These are phyloP conservation scores for Steinernema scapterisci DNA, from an alignment of 2,888 invertebrate genomes.

Conservation along the genomic window DNA sequence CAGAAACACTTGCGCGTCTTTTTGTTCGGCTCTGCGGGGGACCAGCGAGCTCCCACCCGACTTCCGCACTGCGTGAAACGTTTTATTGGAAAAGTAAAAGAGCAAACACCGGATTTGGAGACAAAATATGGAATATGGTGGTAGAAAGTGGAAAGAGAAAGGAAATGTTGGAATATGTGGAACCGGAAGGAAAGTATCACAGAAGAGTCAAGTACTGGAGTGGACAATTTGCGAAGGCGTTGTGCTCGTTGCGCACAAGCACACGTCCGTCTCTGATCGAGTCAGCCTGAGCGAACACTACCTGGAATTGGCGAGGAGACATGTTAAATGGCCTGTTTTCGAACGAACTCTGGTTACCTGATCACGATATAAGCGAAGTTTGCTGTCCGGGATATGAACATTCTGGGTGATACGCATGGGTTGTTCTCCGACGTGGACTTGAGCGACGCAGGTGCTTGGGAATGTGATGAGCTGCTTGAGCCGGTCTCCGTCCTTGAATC, in stretches of 20 bases:
- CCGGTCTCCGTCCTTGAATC: slow-evolving; percentile 54
- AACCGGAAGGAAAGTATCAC: slow-evolving; percentile 39
- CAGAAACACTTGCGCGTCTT: no score
- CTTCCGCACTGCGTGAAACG: not conserved
- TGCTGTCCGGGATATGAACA: slow-evolving; percentile 58
- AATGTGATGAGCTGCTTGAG: slow-evolving; percentile 46
- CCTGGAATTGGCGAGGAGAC: slow-evolving; percentile 43
- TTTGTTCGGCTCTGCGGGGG: no score
- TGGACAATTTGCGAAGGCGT: slow-evolving; percentile 57
- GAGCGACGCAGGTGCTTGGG: slow-evolving; percentile 58
- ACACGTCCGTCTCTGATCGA: slow-evolving; percentile 61
- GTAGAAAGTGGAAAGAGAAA: slow-evolving; percentile 5
- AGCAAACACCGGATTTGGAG: slow-evolving; percentile 12
- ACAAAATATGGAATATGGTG: slow-evolving; percentile 21
- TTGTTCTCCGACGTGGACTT: slow-evolving; percentile 57
- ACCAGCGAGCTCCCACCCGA: no score
- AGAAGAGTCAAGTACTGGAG: slow-evolving; percentile 56
- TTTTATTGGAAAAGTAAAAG: not conserved
- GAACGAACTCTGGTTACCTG: slow-evolving; percentile 49
- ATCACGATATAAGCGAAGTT: slow-evolving; percentile 64
- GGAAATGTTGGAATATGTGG: slow-evolving; percentile 4
- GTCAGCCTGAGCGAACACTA: slow-evolving; percentile 66
- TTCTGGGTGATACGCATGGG: slow-evolving; percentile 65
- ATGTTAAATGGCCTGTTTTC: not conserved
- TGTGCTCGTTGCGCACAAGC: slow-evolving; percentile 61